Conservation (phyloP, 2,797 vertebrate genomes). For the Dermochelys coriacea region DNA sequence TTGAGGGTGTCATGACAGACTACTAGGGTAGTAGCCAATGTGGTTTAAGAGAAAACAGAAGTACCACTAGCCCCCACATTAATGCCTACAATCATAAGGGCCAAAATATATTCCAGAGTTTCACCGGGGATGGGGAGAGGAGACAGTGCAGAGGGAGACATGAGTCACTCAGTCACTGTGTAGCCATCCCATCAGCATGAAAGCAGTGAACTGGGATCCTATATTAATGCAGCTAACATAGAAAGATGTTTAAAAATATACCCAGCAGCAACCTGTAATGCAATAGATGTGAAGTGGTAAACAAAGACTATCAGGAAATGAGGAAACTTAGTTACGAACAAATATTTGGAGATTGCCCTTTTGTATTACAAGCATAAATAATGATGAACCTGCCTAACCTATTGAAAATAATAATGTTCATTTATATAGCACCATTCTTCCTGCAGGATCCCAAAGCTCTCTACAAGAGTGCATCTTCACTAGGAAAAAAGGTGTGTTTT, state of each 20-base stretch:
- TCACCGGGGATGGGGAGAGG: neutral
- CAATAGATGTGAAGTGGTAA: neutral
- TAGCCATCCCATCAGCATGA: neutral
- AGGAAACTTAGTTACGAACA: neutral
- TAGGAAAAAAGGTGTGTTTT: neutral
- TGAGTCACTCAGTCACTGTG: neutral
- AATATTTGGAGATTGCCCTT: neutral
- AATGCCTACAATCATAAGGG: neutral
- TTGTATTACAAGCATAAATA: neutral
- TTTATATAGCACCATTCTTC: neutral
- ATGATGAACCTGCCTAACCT: neutral
- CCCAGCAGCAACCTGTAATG: neutral
- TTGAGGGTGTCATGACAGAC: neutral
- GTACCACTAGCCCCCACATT: neutral
- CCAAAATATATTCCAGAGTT: neutral
- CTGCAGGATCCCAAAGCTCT: neutral
- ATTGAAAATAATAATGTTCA: neutral
- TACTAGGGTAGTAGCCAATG: neutral
- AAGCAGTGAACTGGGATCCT: neutral
- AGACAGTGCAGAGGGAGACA: neutral
- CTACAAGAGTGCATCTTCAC: neutral
- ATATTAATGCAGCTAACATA: neutral
- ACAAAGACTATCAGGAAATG: neutral
- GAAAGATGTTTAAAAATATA: neutral
- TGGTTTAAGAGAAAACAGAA: neutral